Evolutionary conservation across 2,797 vertebrate species (phyloP).

Genomic region (Botia kubotai): DNA sequence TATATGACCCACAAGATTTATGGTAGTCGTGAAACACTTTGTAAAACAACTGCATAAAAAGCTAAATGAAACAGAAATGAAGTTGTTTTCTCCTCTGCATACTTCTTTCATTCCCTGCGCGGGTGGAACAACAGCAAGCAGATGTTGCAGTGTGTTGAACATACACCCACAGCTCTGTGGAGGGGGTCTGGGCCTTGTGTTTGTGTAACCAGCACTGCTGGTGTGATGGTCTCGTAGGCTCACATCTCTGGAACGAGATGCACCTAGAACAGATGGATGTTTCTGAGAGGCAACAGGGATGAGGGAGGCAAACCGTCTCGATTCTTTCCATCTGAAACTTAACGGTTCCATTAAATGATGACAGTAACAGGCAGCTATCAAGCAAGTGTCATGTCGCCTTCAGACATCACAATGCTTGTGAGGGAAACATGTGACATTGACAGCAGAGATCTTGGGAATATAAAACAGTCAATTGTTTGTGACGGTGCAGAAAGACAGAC

Average conservation of each 20-base stretch:
- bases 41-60: slow-evolving; percentile 25
- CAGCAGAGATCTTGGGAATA: slow-evolving; percentile 11
- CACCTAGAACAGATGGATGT: slow-evolving; percentile 46
- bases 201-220: slow-evolving; percentile 10
- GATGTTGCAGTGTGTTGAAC: slow-evolving; percentile 30
- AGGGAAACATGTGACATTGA: slow-evolving; percentile 28
- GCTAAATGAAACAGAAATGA: slow-evolving; percentile 26
- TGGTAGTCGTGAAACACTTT: background rate
- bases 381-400: slow-evolving; percentile 22
- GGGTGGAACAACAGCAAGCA: slow-evolving; percentile 37
- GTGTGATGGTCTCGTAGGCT: slow-evolving; percentile 16
- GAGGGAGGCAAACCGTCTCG: slow-evolving; percentile 14
- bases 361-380: slow-evolving; percentile 24
- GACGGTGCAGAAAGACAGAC: background rate
- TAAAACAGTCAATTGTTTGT: slow-evolving; percentile 24
- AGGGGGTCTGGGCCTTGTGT: slow-evolving; percentile 7
- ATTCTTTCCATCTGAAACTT: slow-evolving; percentile 36
- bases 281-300: slow-evolving; percentile 28
- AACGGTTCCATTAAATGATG: slow-evolving; percentile 28
- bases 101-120: slow-evolving; percentile 18
- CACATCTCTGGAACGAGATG: background rate
- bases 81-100: slow-evolving; percentile 14
- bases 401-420: slow-evolving; percentile 24
- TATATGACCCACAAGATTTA: background rate
- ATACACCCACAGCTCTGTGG: slow-evolving; percentile 25